phyloP scores from a whole-genome alignment of 2,113 vertebrate genomes.

The Alexandromys fortis region DNA sequence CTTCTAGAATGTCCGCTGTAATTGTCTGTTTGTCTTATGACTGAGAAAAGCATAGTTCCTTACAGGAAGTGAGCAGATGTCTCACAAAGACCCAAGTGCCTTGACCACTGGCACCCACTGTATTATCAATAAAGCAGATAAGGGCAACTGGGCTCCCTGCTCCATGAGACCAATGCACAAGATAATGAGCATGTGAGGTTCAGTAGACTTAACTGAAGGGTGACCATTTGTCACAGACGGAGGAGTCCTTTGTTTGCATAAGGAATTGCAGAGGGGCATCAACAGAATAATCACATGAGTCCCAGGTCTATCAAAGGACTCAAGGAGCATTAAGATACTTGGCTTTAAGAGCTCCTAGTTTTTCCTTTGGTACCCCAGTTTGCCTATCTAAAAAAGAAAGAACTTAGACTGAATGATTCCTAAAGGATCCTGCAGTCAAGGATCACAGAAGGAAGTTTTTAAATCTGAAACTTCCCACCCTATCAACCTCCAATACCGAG shows the following conservation, averaged over 20 bases:
- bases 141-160: background rate
- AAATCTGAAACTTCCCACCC: background rate
- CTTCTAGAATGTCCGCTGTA: background rate
- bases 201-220: background rate
- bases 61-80: background rate
- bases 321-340: fast-evolving
- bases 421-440: background rate
- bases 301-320: background rate
- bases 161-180: background rate
- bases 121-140: background rate
- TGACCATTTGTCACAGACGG: background rate
- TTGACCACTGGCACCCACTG: background rate
- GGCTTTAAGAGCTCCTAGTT: fast-evolving
- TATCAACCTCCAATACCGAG: background rate
- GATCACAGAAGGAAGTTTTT: background rate
- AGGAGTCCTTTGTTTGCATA: background rate
- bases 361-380: background rate
- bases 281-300: fast-evolving
- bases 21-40: background rate
- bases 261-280: fast-evolving
- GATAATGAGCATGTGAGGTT: background rate
- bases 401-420: background rate
- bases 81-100: background rate
- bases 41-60: background rate
- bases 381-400: background rate